Base-by-base conservation (phyloP, 2,888 invertebrate species). In the Adineta ricciae region DNA sequence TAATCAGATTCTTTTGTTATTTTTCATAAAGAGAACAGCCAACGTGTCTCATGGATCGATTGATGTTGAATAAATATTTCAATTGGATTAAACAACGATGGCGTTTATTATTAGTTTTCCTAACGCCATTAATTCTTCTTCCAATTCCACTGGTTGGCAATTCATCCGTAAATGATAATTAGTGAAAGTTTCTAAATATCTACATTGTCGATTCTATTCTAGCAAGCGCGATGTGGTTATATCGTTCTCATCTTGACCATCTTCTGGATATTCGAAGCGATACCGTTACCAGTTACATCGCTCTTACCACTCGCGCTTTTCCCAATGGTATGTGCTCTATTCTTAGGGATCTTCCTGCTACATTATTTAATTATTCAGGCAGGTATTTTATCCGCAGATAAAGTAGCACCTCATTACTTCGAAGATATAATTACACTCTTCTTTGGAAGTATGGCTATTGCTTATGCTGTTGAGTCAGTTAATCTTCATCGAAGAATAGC, bases 211-310 rank as follows among this genome's bases (percentile, higher is more conserved):
- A 36, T 41, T 36, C 11, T 46, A 8, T 11, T 46, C 5, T 78
- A 78, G 78, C 78, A 78, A 78, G 78, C 78, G 41, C 36, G 41
- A 78, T 78, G 78, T 41, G 78, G 78, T 21, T 78, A 78, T 78
- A 78, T 78, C 41, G 78, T 78, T 2, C 7, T 78, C 11, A 78
- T 78, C 9, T 16, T 78, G 16, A 0, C 41, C 11, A 9, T 41
- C 19, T 78, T 41, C n/a, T 78, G 78, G 78, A n/a, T 78, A 11
- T 41, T 41, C 8, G 78, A 78, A 78, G 41, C 36, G 9, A 78
- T 78, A 41, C 78, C 78, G 24, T 41, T 78, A n/a, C 41, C 78
- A n/a, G 78, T 78, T 21, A 78, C 78, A 2, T 78, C 56, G n/a
- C 24, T 64, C 4, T 64, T 64, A 27, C 56, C 56, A 5, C 27